These are phyloP conservation scores for Spicauda simplicius DNA, from an alignment of 2,888 invertebrate species.

Conservation along the genomic window DNA sequence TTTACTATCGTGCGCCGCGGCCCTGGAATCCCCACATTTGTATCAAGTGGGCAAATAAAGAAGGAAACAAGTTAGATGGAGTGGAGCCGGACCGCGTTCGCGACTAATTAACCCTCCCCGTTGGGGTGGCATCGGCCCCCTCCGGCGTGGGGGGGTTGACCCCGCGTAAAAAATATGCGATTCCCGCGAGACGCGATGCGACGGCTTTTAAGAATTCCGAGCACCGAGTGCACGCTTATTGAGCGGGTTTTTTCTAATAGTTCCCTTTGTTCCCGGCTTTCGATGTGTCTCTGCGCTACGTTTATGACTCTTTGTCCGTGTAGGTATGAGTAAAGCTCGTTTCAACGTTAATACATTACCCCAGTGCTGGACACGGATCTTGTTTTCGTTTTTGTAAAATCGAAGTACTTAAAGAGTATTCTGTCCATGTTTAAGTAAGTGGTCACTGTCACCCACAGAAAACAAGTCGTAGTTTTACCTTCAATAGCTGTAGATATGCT, in stretches of 20 bases:
- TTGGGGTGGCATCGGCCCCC: constrained; percentile 49
- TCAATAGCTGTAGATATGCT: no score
- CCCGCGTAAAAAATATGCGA: constrained; percentile 72
- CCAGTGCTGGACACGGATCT: no score
- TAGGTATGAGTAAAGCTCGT: no score
- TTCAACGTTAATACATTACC: no score
- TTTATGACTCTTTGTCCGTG: no score
- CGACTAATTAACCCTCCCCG: constrained; percentile 81
- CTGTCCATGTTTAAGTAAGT: no score
- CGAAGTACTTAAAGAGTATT: no score
- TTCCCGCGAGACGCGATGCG: constrained; percentile 65
- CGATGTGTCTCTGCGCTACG: constrained; percentile 9
- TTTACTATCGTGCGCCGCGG: constrained; percentile 45
- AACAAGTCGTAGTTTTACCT: no score
- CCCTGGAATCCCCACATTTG: constrained; percentile 66
- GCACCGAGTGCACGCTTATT: constrained; percentile 50
- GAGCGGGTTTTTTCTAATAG: constrained; percentile 39
- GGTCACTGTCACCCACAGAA: no score
- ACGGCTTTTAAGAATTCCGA: constrained; percentile 61
- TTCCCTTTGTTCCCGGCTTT: constrained; percentile 30
- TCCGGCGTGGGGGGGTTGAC: constrained; percentile 48
- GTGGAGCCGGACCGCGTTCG: constrained; percentile 79
- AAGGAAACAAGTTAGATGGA: constrained; percentile 83
- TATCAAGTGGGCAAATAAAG: constrained; percentile 83
- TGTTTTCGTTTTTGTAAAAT: no score